These are phyloP conservation scores for Sturnira hondurensis DNA, from an alignment of 2,113 vertebrate genomes.

Conservation along the genomic window DNA sequence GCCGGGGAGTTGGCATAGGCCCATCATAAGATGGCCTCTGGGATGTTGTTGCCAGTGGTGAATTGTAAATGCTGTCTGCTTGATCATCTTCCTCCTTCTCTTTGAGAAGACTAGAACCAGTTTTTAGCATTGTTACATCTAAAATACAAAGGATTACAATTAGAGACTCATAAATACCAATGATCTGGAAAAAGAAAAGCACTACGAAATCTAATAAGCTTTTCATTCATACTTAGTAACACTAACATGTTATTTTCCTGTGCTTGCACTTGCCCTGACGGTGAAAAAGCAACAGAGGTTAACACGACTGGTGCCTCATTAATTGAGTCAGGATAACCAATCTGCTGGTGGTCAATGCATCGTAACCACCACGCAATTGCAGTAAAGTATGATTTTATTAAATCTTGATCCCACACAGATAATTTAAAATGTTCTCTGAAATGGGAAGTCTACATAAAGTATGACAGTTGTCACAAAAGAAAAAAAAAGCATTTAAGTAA, in stretches of 20 bases:
- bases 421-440: not conserved
- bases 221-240: not conserved
- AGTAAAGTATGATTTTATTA: not conserved
- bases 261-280: not conserved
- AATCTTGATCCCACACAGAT: not conserved
- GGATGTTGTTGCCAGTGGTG: slow-evolving; percentile 55
- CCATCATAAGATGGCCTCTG: slow-evolving; percentile 87
- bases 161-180: not conserved
- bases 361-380: not conserved
- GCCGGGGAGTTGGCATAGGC: slow-evolving; percentile 89
- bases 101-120: slow-evolving; percentile 67
- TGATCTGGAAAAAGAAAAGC: not conserved
- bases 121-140: slow-evolving; percentile 87
- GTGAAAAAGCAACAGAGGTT: not conserved
- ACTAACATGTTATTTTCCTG: not conserved
- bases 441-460: not conserved
- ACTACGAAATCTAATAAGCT: not conserved
- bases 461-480: not conserved
- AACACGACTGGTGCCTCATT: not conserved
- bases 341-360: not conserved
- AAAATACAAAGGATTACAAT: slow-evolving; percentile 22
- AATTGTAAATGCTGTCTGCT: slow-evolving; percentile 58
- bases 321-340: not conserved
- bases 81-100: slow-evolving; percentile 79
- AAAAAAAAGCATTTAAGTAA: not conserved